phyloP scores from a whole-genome alignment of 2,888 invertebrate genomes.

The Limnephilus marmoratus region DNA sequence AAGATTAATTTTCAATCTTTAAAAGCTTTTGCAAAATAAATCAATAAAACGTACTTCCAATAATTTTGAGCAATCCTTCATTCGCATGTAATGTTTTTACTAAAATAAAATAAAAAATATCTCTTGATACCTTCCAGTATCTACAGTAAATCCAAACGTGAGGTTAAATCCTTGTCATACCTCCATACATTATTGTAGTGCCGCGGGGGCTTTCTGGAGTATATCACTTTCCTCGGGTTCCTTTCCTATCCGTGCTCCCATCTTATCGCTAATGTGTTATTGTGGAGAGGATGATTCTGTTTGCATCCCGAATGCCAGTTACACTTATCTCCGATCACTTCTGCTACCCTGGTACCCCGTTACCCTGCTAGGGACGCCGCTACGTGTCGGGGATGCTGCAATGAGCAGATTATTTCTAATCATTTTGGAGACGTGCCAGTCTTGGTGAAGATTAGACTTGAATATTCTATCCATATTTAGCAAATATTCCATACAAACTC shows the following conservation, averaged over 20 bases:
- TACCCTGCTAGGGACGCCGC: not conserved
- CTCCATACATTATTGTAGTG: conserved; percentile 7
- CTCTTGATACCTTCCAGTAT: not conserved
- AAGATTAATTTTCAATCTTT: too few relatives aligned
- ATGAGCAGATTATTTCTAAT: not conserved
- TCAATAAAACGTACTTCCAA: too few relatives aligned
- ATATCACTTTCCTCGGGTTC: conserved; percentile 49
- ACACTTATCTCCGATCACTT: conserved; percentile 48
- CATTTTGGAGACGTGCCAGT: conserved; percentile 12
- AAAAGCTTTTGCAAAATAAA: too few relatives aligned
- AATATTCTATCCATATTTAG: not conserved
- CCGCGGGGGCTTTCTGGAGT: conserved; percentile 41
- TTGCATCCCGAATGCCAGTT: conserved; percentile 51
- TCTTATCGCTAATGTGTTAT: conserved; percentile 63
- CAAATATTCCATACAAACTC: not conserved
- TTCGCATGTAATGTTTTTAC: not conserved
- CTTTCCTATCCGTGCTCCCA: conserved; percentile 51
- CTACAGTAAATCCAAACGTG: conserved; percentile 4
- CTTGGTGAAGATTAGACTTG: not conserved
- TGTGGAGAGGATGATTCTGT: conserved; percentile 60
- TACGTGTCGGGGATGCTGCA: conserved; percentile 10
- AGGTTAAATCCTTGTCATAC: not conserved
- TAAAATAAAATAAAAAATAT: not conserved
- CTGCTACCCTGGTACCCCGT: not conserved
- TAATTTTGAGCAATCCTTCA: not conserved